Evolutionary conservation across 2,888 invertebrate species (phyloP), one percentile per base, ranked within the genome.

Genomic region (Adelphocoris suturalis): DNA sequence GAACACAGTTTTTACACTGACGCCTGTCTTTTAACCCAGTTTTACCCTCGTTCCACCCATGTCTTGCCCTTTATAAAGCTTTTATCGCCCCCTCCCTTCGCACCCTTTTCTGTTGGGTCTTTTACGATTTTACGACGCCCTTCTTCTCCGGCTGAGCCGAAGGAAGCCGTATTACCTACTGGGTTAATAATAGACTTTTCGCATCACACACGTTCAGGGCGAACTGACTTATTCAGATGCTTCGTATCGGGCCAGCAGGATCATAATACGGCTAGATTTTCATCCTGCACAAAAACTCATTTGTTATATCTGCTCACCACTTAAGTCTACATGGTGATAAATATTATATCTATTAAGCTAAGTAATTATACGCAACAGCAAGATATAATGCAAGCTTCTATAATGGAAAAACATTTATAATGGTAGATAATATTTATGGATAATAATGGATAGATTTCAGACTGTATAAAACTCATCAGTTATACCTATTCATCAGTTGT

Each of bases 51-150:
- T 47, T 78, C 19, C 78, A 78, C 78, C 78, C 78, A 37, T 19
- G 5, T 46, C 78, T 46, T 78, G 19, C 78, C 78, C 46, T n/a
- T 78, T 78, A 78, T 78, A 46, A 78, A 37, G 37, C 78, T 78
- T 78, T 78, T 78, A 78, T 78, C 78, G 46, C 78, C 27, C 3
- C 14, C 37, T 27, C 14, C 78, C 14, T 14, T 28, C 78, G 46
- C 46, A 28, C 78, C 78, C 19, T 28, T 11, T n/a, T 46, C 14
- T 3, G 12, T 3, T 37, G 78, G 16, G 9, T 46, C 78, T 47
- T 78, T 78, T 47, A 78, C 37, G 78, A 78, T 78, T 78, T 78
- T 78, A 78, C 47, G 78, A 47, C 9, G 76, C 76, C 11, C 28
- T n/a, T 28, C 68, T 68, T 27, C 27, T 68, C 13, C 23, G n/a